Percentiles rank a stretch among this genome's conserved stretches.
These are phyloP conservation scores for Myotis lucifugus DNA, from an alignment of 2,113 vertebrate genomes.

Conservation along the genomic window DNA sequence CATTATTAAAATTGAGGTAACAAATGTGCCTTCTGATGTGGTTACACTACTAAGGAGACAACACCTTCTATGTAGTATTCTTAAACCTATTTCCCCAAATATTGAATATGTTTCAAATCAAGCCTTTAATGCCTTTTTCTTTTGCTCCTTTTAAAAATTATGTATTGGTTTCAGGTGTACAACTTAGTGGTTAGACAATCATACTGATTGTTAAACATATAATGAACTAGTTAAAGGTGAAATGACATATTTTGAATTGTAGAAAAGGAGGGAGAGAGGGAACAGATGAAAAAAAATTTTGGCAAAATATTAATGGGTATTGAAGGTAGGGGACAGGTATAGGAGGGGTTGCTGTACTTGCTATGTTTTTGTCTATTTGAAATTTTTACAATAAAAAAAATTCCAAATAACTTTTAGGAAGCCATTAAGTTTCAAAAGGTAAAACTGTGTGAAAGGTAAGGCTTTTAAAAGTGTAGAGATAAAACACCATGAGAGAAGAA, in stretches of 20 bases:
- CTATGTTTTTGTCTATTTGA: background rate
- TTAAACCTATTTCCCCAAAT: background rate
- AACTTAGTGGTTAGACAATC: background rate
- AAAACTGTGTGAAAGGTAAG: background rate
- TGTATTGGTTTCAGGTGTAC: background rate
- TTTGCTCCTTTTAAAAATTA: background rate
- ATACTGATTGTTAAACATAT: background rate
- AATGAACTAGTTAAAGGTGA: background rate
- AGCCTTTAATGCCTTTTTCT: background rate
- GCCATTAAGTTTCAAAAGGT: background rate
- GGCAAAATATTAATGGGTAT: background rate
- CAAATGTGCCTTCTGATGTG: background rate
- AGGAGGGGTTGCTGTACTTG: background rate
- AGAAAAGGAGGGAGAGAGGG: background rate
- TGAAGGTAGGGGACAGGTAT: background rate
- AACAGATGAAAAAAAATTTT: slow-evolving; percentile 10
- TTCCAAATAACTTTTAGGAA: background rate
- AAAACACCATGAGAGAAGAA: slow-evolving; percentile 7
- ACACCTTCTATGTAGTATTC: background rate
- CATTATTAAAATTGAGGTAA: background rate
- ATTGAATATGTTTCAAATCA: background rate
- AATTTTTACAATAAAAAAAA: background rate
- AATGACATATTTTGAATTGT: background rate
- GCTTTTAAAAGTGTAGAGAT: background rate
- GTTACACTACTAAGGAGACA: background rate